Base-by-base conservation (phyloP, 2,797 vertebrate genomes). In the Rhincodon typus region DNA sequence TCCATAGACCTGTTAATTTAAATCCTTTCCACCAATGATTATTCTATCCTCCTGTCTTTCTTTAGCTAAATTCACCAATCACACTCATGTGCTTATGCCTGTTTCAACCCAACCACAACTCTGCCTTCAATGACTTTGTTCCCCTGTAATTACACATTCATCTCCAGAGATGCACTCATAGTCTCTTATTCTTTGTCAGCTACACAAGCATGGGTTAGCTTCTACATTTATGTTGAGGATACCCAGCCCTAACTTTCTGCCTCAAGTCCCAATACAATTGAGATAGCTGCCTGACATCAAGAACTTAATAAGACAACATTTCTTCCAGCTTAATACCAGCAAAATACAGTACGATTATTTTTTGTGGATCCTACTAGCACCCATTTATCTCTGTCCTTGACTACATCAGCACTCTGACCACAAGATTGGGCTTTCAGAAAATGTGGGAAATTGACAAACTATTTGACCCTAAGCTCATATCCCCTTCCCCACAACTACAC, bases 401-500 rank as follows among this genome's bases (percentile, higher is more conserved):
- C 62, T 69, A 93, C 38, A 69, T 93, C 4, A 93, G n/a, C n/a
- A 21, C 6, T 66, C 66, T 93, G 21, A n/a, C n/a, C 38, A 21
- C 21, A 25, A 69, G 19, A 42, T 69, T n/a, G n/a, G 21, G n/a
- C 8, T 93, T 69, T 38, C 21, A 62, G 66, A 42, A 93, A 66
- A 93, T 93, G 62, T 10, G 67, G 90, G 66, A 93, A 67, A 93
- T 69, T 12, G 23, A 38, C 66, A 69, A 84, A 42, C 90, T 93
- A 4, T 93, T 93, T 38, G n/a, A 69, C n/a, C 66, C 90, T 69
- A 93, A 93, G 62, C 90, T 69, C 90, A 69, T n/a, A 42, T 42
- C 67, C 57, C 19, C 50, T 90, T 69, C 38, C 90, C 90, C 90
- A 93, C 66, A 93, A 93, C 90, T 93, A n/a, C 62, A 93, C 62